Evolutionary conservation across 1,140 invertebrate species (phyloP).

Genomic region (Diabrotica undecimpunctata): DNA sequence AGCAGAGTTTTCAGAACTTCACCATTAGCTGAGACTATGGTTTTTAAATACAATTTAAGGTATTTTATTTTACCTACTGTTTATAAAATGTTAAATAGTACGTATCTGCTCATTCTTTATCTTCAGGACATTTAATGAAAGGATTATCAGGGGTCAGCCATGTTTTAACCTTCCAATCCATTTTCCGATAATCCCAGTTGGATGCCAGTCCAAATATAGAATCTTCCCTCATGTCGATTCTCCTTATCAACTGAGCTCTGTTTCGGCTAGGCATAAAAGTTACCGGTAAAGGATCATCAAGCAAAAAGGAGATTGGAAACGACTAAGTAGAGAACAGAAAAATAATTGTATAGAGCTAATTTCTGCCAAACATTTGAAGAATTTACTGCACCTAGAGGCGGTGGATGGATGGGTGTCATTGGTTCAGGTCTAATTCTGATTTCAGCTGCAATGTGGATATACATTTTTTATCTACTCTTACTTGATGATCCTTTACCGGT

Average conservation of each 20-base stretch:
- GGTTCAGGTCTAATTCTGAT: conserved; percentile 22
- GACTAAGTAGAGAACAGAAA: conserved; percentile 33
- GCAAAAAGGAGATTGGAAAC: conserved; percentile 36
- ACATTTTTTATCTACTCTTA: conserved; percentile 20
- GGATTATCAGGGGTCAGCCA: too few relatives aligned
- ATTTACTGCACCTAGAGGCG: conserved; percentile 20
- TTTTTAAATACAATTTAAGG: too few relatives aligned
- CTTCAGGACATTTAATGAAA: too few relatives aligned
- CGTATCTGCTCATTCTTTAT: too few relatives aligned
- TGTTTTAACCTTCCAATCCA: too few relatives aligned
- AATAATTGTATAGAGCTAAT: conserved; percentile 30
- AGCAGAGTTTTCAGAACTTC: too few relatives aligned
- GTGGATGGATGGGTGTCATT: conserved; percentile 25
- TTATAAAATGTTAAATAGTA: too few relatives aligned
- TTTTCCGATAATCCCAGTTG: too few relatives aligned
- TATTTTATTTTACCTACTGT: too few relatives aligned
- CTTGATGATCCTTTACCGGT: conserved; percentile 21
- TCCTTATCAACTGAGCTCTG: conserved; percentile 69
- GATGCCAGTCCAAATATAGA: too few relatives aligned
- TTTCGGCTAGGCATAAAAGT: conserved; percentile 16
- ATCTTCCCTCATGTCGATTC: conserved; percentile 70
- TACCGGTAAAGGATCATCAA: conserved; percentile 24
- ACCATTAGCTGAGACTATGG: too few relatives aligned
- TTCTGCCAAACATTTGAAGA: conserved; percentile 36
- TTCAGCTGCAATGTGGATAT: conserved; percentile 29